These are phyloP conservation scores for Eupeodes luniger DNA, from an alignment of 2,888 invertebrate genomes.

Conservation along the genomic window DNA sequence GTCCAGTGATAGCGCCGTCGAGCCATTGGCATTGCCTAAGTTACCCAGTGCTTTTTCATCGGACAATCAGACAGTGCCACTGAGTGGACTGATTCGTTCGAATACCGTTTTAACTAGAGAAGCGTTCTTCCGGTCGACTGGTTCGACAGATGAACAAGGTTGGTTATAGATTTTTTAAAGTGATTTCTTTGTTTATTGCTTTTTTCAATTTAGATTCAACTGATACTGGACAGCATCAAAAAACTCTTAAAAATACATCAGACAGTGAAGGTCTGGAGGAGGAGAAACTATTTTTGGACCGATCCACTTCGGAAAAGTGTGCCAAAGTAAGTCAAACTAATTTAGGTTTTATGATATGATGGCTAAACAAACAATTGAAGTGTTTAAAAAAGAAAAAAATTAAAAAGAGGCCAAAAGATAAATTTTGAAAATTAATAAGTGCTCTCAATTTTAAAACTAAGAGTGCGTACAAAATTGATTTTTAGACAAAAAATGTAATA, in stretches of 20 bases:
- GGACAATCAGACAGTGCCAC: conserved; percentile 81
- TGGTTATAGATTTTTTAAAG: conserved; percentile 22
- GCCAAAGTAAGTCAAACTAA: conserved; percentile 79
- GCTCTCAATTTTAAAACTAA: too few relatives aligned
- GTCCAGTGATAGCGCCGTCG: conserved; percentile 83
- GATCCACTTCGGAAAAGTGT: conserved; percentile 85
- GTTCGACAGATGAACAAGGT: conserved; percentile 69
- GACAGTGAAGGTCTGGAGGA: conserved; percentile 86
- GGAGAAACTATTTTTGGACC: conserved; percentile 88
- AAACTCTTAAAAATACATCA: conserved; percentile 77
- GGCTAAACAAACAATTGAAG: not conserved
- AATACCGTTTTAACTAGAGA: conserved; percentile 83
- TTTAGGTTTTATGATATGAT: not conserved
- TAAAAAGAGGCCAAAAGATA: not conserved
- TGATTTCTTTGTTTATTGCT: conserved; percentile 1
- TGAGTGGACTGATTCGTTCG: conserved; percentile 83
- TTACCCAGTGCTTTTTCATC: conserved; percentile 80
- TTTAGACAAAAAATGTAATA: too few relatives aligned
- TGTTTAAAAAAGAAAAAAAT: not conserved
- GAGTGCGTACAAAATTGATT: too few relatives aligned
- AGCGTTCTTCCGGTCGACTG: conserved; percentile 72
- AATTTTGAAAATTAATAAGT: too few relatives aligned
- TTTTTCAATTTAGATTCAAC: conserved; percentile 51
- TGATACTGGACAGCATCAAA: conserved; percentile 38
- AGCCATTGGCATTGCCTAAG: conserved; percentile 83